These are phyloP conservation scores for Sinhomidia bicolor DNA, from an alignment of 2,888 invertebrate species.

Conservation along the genomic window DNA sequence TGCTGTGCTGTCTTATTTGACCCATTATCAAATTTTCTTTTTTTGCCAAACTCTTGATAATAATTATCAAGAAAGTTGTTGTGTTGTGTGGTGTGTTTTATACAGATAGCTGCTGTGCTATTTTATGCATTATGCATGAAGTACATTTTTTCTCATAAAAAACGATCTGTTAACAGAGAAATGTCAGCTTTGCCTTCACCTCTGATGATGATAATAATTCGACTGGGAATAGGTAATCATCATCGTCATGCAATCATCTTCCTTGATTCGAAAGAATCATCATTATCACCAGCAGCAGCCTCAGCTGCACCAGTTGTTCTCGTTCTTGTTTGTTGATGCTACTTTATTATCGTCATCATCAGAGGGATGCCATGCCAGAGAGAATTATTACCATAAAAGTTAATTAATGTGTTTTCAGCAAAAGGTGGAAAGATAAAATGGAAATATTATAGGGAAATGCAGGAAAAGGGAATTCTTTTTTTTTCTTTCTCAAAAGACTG, in stretches of 20 bases:
- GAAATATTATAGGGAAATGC: conserved; percentile 21
- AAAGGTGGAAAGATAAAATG: conserved; percentile 34
- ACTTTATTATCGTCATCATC: neutral
- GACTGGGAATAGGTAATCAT: neutral
- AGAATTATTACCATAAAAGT: conserved; percentile 54
- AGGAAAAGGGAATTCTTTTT: conserved; percentile 44
- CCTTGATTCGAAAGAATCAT: conserved; percentile 24
- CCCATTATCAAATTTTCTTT: conserved; percentile 25
- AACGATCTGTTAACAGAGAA: conserved; percentile 50
- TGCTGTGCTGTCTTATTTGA: neutral
- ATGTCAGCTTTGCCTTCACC: conserved; percentile 37
- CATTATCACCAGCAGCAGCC: neutral
- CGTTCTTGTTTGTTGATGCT: neutral
- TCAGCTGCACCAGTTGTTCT: conserved; percentile 47
- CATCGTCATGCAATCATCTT: conserved; percentile 20
- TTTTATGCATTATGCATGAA: conserved; percentile 40
- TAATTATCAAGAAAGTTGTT: conserved; percentile 46
- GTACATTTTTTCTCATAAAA: conserved; percentile 23
- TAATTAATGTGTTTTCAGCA: conserved; percentile 55
- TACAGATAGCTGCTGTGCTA: neutral
- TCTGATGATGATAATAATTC: conserved; percentile 32
- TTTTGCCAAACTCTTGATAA: neutral
- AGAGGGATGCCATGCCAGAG: neutral
- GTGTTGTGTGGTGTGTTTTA: neutral
- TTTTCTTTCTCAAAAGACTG: neutral